Conservation (phyloP, 2,888 invertebrate genomes). For the Thecocarcelia acutangulata region DNA sequence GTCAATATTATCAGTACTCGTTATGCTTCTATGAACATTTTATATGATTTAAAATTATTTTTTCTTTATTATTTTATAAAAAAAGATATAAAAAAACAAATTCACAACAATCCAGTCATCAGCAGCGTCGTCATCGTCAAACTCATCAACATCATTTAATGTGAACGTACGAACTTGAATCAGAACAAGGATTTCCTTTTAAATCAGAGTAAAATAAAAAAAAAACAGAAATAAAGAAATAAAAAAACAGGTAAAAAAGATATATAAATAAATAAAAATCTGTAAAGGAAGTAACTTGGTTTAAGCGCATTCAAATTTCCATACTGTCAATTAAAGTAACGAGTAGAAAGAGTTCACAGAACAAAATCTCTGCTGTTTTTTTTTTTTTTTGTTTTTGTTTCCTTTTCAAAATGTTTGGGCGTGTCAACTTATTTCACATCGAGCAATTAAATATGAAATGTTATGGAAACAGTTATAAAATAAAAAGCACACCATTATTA, state of each 20-base stretch:
- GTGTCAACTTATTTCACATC: constrained; percentile 49
- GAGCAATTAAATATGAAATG: constrained; percentile 59
- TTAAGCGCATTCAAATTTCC: constrained; percentile 19
- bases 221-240: neutral
- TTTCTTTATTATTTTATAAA: constrained; percentile 23
- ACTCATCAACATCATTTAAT: constrained; percentile 52
- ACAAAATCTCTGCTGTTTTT: neutral
- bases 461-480: constrained; percentile 47
- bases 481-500: neutral
- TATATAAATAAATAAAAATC: constrained; percentile 22
- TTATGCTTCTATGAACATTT: constrained; percentile 46
- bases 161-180: constrained; percentile 64
- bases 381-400: neutral
- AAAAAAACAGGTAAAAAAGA: constrained; percentile 1
- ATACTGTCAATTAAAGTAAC: constrained; percentile 39
- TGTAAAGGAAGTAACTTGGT: constrained; percentile 31
- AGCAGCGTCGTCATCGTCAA: constrained; percentile 17
- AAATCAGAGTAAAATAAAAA: neutral
- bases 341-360: neutral
- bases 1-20: constrained; percentile 60
- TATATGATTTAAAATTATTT: constrained; percentile 22
- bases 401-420: constrained; percentile 2
- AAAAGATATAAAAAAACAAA: no score
- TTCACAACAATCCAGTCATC: constrained; percentile 16
- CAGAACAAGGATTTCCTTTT: constrained; percentile 66